Base-by-base conservation (phyloP, 2,113 vertebrate genomes). In the Peucedramus taeniatus region DNA sequence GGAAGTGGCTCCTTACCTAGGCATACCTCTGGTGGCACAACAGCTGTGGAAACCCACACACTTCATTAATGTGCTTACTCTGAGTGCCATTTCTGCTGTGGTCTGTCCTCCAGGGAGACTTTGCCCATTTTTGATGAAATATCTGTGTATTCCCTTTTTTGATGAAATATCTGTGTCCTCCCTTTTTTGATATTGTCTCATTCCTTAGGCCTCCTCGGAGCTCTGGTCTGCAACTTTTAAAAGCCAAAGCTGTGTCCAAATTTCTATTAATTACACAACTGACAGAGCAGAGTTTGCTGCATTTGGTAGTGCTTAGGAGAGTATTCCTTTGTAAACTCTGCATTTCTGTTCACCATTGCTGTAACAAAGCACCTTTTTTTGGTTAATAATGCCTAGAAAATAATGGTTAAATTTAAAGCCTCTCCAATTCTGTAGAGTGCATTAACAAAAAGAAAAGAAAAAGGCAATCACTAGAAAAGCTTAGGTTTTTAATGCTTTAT, bases 21-120 rank as follows among this genome's bases (percentile, higher is more conserved):
- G 44, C 0, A 0, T 33, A 31, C 22, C 45, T 27, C 11, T 1
- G 4, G 56, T 76, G 78, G 18, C 45, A 59, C 2, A 2, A 24
- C 4, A 4, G 42, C 71, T 66, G 2, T 50, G 51, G 68, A 64
- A 78, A 71, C 22, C 15, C 2, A 0, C 13, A 16, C 7, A 1
- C 28, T 44, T 40, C n/a, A 17, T 13, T 8, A 11, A 24, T 9
- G 16, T 1, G 0, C 45, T 68, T 37, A 3, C 12, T 61, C 6
- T 30, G 19, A 18, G n/a, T 51, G 39, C 5, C 7, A 31, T 63
- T 92, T 91, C 65, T 79, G 8, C 64, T 72, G 11, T 5, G 2
- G 13, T 51, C 42, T 47, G 23, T 12, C 49, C 35, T 53, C 15
- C 2, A 10, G 35, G 33, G 20, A 24, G 37, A n/a, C n/a, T 69